Evolutionary conservation across 2,113 vertebrate genomes (phyloP).

Genomic region (Galbula dea): DNA sequence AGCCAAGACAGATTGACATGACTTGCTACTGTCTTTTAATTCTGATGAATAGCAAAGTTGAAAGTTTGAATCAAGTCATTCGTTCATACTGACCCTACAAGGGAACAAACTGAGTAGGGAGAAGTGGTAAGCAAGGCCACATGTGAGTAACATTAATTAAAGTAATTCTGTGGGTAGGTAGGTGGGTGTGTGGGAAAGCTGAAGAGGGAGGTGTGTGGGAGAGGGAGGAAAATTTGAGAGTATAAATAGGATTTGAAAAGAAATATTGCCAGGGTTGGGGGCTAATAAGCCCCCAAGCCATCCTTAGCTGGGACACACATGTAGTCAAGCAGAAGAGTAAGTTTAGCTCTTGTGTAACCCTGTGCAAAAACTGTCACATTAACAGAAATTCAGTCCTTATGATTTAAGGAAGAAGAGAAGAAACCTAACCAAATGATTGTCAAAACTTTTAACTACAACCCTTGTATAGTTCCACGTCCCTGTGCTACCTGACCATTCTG

Average conservation of each 20-base stretch:
- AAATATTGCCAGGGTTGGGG: background rate
- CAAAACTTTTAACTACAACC: background rate
- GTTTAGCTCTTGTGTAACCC: background rate
- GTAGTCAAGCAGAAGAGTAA: background rate
- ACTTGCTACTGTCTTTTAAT: background rate
- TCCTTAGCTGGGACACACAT: background rate
- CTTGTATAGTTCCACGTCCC: background rate
- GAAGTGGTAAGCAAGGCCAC: background rate
- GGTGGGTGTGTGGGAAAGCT: background rate
- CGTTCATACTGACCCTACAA: background rate
- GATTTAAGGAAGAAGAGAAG: background rate
- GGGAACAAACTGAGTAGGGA: background rate
- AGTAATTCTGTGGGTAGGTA: background rate
- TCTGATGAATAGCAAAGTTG: background rate
- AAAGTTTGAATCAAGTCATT: background rate
- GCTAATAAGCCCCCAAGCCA: background rate
- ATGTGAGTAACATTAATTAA: constrained; percentile 6
- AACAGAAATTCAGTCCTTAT: background rate
- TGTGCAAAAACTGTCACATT: background rate
- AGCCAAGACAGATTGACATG: background rate
- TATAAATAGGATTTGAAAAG: background rate
- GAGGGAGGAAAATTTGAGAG: background rate
- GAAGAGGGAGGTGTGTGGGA: background rate
- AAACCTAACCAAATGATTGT: background rate
- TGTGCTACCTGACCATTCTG: background rate